Base-by-base conservation (phyloP, 2,113 vertebrate species). In the Xiphorhynchus elegans region DNA sequence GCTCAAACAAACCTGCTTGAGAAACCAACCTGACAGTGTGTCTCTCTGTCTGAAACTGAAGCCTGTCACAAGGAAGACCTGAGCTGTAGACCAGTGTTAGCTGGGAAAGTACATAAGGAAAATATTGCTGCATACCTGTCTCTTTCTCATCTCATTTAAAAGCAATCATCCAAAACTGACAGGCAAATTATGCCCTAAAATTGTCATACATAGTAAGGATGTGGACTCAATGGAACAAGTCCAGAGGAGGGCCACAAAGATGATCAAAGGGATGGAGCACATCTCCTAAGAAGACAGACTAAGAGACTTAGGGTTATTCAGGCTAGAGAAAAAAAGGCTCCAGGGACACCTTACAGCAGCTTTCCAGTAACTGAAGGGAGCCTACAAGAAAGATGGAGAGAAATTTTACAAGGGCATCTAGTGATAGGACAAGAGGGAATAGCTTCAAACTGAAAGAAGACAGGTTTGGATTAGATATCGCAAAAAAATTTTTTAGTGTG, bases 41-140 rank as follows among this genome's bases (percentile, higher is more conserved):
- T 9, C 8, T 46, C 3, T 24, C 37, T 60, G 29, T 69, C 40
- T 81, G 46, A 21, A 17, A 62, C 24, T 0, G 0, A 86, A 86
- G 39, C 17, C 64, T 58, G 39, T 94, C 72, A 56, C 58, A 76
- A 64, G 12, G 46, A 91, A 84, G 16, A 49, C 21, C 21, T 78
- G 59, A 93, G 25, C 63, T 81, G 18, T 52, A 73, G 37, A 49
- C 3, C 28, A 52, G 17, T 23, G 6, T 64, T 25, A 84, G 26
- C 24, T 60, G 46, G 13, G 23, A 70, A 67, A 90, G 33, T 31
- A 72, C 53, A 40, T 28, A 72, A 49, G 28, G 20, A 58, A 82
- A 72, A 3, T 29, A 17, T 67, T 4, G 0, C 17, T 68, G 26
- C 17, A 70, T 3, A 66, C 8, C 25, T 64, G 6, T n/a, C 10